These are phyloP conservation scores for Neogale vison DNA, from an alignment of 2,113 vertebrate species.

Conservation along the genomic window DNA sequence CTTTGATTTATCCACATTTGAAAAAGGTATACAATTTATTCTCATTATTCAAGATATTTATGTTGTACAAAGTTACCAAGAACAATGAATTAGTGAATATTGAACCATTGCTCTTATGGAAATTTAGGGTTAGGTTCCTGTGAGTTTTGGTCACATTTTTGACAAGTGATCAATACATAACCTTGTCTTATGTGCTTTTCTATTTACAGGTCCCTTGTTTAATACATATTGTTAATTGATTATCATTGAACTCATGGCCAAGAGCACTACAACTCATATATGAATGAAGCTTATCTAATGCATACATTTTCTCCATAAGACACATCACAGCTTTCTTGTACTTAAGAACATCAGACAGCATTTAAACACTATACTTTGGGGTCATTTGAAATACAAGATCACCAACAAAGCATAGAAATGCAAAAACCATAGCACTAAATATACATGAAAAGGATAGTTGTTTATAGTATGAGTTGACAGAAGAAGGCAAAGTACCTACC, in stretches of 20 bases:
- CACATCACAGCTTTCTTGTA: neutral
- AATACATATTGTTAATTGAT: neutral
- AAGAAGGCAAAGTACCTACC: neutral
- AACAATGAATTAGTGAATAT: neutral
- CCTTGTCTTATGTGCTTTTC: neutral
- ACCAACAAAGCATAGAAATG: neutral
- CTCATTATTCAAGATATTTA: neutral
- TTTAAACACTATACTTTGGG: neutral
- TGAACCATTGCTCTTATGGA: neutral
- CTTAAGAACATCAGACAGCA: neutral
- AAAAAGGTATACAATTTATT: neutral
- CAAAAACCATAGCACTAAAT: neutral
- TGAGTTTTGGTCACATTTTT: neutral
- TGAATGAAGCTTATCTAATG: neutral
- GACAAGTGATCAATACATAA: neutral
- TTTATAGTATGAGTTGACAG: neutral
- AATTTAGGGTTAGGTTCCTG: neutral
- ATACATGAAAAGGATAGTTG: neutral
- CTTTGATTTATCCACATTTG: neutral
- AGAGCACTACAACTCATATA: neutral
- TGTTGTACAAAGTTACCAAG: neutral
- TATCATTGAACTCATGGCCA: neutral
- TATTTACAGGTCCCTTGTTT: neutral
- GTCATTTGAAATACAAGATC: neutral
- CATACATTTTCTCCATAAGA: neutral